phyloP scores from a whole-genome alignment of 2,113 vertebrate genomes.

The Amphilophus citrinellus region DNA sequence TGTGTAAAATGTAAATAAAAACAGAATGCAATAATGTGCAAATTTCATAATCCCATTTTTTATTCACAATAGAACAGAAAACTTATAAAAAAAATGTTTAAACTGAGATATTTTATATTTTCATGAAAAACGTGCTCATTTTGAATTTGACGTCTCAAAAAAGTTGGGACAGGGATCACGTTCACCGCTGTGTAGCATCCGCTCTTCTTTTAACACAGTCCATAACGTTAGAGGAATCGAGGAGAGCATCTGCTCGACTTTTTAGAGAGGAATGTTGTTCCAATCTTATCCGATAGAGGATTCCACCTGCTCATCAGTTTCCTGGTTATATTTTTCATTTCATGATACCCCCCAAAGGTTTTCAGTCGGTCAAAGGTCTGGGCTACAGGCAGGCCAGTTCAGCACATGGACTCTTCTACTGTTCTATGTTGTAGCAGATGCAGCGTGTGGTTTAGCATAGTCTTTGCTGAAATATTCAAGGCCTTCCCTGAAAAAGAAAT shows the following conservation, averaged over 20 bases:
- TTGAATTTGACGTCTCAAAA: background rate
- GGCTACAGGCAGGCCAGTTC: no score
- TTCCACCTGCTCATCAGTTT: fast-evolving
- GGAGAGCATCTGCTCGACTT: background rate
- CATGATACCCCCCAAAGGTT: background rate
- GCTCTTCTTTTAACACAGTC: background rate
- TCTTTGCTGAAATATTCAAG: background rate
- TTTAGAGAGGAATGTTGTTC: no score
- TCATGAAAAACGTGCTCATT: background rate
- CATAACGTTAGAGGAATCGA: no score
- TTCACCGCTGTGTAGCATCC: background rate
- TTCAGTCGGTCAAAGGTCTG: background rate
- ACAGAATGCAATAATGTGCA: fast-evolving
- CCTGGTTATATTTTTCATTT: background rate
- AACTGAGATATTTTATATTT: background rate
- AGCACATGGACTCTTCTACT: fast-evolving
- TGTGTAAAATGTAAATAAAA: background rate
- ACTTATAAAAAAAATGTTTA: background rate
- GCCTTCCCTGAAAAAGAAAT: background rate
- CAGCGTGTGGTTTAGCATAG: background rate
- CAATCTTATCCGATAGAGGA: no score
- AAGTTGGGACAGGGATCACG: background rate
- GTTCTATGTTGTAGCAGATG: background rate
- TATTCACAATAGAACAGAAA: background rate
- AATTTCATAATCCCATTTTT: background rate